These are phyloP conservation scores for Pseudomyrmex sp. DNA, from an alignment of 1,140 invertebrate genomes.

Conservation along the genomic window DNA sequence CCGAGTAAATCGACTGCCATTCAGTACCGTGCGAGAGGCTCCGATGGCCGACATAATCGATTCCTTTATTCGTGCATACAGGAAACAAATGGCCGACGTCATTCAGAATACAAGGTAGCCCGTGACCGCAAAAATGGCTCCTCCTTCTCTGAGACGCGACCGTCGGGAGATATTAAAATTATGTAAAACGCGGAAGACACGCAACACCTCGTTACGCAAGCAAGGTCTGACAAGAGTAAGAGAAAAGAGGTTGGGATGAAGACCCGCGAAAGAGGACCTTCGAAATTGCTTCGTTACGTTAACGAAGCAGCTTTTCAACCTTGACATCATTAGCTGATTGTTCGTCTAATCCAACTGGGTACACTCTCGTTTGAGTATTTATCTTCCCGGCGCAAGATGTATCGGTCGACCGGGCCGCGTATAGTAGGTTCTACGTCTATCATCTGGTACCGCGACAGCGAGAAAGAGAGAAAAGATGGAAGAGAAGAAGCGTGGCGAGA, in stretches of 20 bases:
- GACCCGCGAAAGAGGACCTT: constrained; percentile 16
- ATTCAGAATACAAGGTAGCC: constrained; percentile 54
- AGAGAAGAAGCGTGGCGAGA: neutral
- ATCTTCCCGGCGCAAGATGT: constrained; percentile 70
- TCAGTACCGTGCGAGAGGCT: constrained; percentile 46
- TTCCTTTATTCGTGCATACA: constrained; percentile 58
- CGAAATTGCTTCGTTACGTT: constrained; percentile 71
- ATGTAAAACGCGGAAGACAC: constrained; percentile 53
- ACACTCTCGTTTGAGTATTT: constrained; percentile 58
- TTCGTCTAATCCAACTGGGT: constrained; percentile 66
- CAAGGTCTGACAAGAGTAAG: neutral
- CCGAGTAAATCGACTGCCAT: constrained; percentile 59
- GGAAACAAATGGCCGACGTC: constrained; percentile 57
- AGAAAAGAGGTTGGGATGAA: neutral
- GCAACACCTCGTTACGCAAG: constrained; percentile 30
- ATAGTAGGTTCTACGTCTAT: constrained; percentile 61
- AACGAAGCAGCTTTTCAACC: constrained; percentile 71
- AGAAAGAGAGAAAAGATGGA: constrained; percentile 25
- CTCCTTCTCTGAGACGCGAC: constrained; percentile 37
- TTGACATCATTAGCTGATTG: constrained; percentile 74
- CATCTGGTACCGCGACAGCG: constrained; percentile 53
- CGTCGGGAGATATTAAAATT: constrained; percentile 49
- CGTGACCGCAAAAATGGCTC: constrained; percentile 51
- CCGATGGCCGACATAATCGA: constrained; percentile 58
- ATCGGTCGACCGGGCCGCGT: constrained; percentile 49